These are phyloP conservation scores for Grus americana DNA, from an alignment of 2,113 vertebrate species.

Conservation along the genomic window DNA sequence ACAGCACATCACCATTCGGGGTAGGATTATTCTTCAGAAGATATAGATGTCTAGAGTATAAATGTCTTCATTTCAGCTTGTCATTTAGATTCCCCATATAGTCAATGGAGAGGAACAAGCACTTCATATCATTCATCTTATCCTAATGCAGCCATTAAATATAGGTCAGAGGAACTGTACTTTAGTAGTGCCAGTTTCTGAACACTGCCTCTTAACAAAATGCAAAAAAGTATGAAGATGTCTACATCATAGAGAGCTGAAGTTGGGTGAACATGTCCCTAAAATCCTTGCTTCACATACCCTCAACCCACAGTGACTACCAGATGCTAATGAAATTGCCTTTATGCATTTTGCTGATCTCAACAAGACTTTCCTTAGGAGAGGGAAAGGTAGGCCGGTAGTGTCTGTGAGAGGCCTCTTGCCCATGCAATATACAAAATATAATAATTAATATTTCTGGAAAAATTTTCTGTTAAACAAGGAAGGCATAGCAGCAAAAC, in stretches of 20 bases:
- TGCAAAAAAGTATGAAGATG: neutral
- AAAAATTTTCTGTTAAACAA: neutral
- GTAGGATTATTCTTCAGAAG: neutral
- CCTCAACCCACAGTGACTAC: neutral
- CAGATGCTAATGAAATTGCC: neutral
- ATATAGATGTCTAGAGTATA: neutral
- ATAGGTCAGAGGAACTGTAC: neutral
- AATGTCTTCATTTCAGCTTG: neutral
- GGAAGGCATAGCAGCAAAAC: neutral
- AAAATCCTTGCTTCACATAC: neutral
- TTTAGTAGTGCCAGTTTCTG: neutral
- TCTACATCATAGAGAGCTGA: neutral
- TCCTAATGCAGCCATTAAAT: neutral
- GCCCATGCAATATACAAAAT: neutral
- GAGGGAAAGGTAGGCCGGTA: neutral
- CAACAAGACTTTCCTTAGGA: neutral
- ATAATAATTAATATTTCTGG: neutral
- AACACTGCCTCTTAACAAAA: neutral
- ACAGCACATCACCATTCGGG: neutral
- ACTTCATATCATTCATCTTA: neutral
- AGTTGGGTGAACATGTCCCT: neutral
- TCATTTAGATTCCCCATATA: neutral
- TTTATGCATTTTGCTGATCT: neutral
- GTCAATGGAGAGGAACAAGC: neutral
- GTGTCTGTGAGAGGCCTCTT: neutral